Conservation (phyloP, 2,888 invertebrate genomes). For the Lithodes maja region DNA sequence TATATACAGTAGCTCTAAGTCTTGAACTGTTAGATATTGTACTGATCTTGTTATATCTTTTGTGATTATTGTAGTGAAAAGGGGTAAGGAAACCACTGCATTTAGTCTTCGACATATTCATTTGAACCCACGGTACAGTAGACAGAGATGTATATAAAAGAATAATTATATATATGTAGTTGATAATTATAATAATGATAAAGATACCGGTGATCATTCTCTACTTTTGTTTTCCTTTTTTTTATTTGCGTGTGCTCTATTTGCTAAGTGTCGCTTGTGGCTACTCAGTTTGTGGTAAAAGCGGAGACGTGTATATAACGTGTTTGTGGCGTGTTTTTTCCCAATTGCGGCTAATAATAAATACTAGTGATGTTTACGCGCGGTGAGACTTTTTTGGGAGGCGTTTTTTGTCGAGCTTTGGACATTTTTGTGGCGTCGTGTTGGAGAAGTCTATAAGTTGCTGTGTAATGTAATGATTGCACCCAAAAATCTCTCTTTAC, state of each 20-base stretch:
- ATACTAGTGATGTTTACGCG: too few relatives aligned
- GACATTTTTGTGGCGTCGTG: neutral
- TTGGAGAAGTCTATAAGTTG: neutral
- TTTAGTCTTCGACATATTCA: slow-evolving; percentile 47
- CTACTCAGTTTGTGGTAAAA: slow-evolving; percentile 12
- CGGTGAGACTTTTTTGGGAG: neutral
- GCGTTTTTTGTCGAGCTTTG: neutral
- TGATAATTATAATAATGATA: slow-evolving; percentile 7
- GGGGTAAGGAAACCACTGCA: slow-evolving; percentile 28
- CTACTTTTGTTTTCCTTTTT: neutral
- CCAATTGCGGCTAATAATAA: neutral
- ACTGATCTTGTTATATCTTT: slow-evolving; percentile 60
- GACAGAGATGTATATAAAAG: slow-evolving; percentile 51
- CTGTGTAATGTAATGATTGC: neutral
- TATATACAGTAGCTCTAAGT: slow-evolving; percentile 46
- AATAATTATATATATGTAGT: slow-evolving; percentile 24
- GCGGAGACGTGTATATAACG: neutral
- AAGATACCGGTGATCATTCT: neutral
- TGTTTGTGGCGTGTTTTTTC: slow-evolving; percentile 5
- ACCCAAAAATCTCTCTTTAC: neutral
- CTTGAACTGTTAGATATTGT: slow-evolving; percentile 59
- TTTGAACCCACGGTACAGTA: slow-evolving; percentile 44
- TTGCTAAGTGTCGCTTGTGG: neutral
- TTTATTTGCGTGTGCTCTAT: slow-evolving; percentile 17
- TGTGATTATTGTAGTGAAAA: slow-evolving; percentile 51